Conservation (phyloP, 2,113 vertebrate genomes). For the Choloepus hoffmanni region DNA sequence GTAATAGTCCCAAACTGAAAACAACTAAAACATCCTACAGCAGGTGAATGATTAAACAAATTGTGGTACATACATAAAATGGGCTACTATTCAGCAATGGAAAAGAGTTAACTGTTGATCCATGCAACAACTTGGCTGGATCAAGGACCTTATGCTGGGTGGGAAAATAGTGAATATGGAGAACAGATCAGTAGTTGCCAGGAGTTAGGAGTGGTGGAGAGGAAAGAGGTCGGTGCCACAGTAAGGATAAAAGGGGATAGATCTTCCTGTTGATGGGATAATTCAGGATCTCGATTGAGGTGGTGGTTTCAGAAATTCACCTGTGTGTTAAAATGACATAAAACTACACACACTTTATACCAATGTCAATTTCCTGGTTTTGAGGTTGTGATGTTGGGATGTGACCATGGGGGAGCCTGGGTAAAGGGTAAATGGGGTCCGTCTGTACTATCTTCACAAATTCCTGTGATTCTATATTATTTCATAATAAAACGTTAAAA, state of each 20-base stretch:
- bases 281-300: neutral
- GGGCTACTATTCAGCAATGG: neutral
- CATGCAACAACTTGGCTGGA: neutral
- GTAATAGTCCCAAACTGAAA: neutral
- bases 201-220: neutral
- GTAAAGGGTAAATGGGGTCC: neutral
- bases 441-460: neutral
- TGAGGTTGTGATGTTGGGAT: neutral
- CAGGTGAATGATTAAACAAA: neutral
- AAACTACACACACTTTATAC: fast-evolving
- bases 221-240: no score
- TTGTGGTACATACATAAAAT: no score
- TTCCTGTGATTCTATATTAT: neutral
- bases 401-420: neutral
- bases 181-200: neutral
- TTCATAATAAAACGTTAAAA: neutral
- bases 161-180: neutral
- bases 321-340: neutral
- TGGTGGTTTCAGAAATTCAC: neutral
- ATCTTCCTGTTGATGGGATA: neutral
- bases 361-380: neutral
- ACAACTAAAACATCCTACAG: neutral
- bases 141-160: neutral
- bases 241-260: neutral
- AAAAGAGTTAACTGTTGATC: neutral